Percentiles rank a stretch among this genome's conserved stretches.
These are phyloP conservation scores for Papilio glaucus DNA, from an alignment of 1,140 invertebrate genomes.

Conservation along the genomic window DNA sequence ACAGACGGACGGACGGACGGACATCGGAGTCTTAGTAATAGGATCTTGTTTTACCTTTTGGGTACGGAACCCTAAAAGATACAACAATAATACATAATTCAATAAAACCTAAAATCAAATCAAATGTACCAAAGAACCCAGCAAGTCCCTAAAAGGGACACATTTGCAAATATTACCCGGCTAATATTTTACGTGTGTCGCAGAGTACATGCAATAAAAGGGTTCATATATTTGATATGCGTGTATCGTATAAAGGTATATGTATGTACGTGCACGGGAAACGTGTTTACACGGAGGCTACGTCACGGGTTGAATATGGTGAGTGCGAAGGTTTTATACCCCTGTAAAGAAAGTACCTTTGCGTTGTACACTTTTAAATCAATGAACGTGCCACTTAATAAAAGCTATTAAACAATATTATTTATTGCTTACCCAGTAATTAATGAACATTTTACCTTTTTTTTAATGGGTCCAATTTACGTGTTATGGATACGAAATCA, in stretches of 20 bases:
- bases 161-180: constrained; percentile 21
- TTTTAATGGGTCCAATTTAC: constrained; percentile 20
- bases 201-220: constrained; percentile 36
- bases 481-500: not conserved
- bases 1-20: too few relatives aligned
- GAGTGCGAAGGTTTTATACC: not conserved
- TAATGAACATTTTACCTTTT: constrained; percentile 31
- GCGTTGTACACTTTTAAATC: constrained; percentile 5
- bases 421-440: constrained; percentile 21
- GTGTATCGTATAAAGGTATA: constrained; percentile 42
- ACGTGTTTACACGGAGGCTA: constrained; percentile 66
- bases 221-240: constrained; percentile 31
- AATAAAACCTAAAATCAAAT: constrained; percentile 21
- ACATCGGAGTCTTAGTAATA: too few relatives aligned
- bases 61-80: not conserved
- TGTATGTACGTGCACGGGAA: constrained; percentile 47
- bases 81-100: not conserved
- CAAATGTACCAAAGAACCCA: not conserved
- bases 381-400: constrained; percentile 14
- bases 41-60: too few relatives aligned
- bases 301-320: constrained; percentile 58
- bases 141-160: constrained; percentile 19
- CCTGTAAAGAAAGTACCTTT: not conserved
- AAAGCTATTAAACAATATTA: constrained; percentile 13
- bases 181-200: constrained; percentile 28